A percentile compares a stretch with the other conserved stretches of the same genome.
Conservation (phyloP, 2,888 invertebrate genomes). For the Lordiphosa andalusiaca region DNA sequence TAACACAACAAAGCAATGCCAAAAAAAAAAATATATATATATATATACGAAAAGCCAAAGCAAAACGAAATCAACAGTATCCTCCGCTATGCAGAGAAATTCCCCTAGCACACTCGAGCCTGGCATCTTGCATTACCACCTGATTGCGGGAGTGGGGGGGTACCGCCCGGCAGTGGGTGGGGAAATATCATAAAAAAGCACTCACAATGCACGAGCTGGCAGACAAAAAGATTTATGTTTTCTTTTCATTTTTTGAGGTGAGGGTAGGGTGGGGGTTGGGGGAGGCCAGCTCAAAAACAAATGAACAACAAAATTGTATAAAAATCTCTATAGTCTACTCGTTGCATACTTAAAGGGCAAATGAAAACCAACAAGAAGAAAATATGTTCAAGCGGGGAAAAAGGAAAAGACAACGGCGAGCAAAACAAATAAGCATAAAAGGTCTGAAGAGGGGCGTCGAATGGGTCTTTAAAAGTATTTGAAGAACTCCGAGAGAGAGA, state of each 20-base stretch:
- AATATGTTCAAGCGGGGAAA: constrained; percentile 45
- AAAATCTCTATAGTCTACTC: constrained; percentile 60
- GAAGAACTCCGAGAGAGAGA: no score
- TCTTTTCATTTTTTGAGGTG: constrained; percentile 49
- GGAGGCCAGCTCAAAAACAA: constrained; percentile 22
- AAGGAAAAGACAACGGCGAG: constrained; percentile 49
- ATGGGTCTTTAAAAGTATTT: no score
- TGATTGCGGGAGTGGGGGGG: constrained; percentile 11
- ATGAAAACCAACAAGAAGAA: constrained; percentile 25
- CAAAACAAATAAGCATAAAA: constrained; percentile 14
- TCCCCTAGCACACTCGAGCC: constrained; percentile 26
- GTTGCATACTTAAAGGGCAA: constrained; percentile 57
- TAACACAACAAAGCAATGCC: constrained; percentile 70
- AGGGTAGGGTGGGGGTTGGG: no score
- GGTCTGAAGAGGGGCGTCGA: no score
- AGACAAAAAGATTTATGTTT: constrained; percentile 63
- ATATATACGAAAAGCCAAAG: constrained; percentile 16
- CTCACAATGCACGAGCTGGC: constrained; percentile 35
- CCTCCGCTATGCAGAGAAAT: constrained; percentile 26
- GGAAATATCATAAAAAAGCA: constrained; percentile 32
- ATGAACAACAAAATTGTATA: constrained; percentile 76
- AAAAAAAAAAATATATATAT: no score
- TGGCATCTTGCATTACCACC: constrained; percentile 56
- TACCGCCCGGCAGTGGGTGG: no score
- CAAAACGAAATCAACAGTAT: constrained; percentile 30